A percentile compares a stretch with the other conserved stretches of the same genome.
phyloP scores from a whole-genome alignment of 2,888 invertebrate species.

The Proisotoma minuta region DNA sequence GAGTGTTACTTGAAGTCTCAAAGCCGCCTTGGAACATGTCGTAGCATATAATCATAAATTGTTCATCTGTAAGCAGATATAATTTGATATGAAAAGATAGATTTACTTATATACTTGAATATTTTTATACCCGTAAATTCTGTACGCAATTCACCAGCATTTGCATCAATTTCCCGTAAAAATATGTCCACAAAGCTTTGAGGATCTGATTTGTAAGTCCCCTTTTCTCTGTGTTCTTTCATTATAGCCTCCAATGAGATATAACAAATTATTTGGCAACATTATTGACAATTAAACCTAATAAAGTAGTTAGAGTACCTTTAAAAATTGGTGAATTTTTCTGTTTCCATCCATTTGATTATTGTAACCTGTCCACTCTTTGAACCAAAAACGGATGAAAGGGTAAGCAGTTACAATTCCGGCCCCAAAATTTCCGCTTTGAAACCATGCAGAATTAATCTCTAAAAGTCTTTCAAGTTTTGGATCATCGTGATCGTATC shows the following conservation, averaged over 20 bases:
- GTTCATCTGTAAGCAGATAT: constrained; percentile 31
- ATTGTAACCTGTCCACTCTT: constrained; percentile 61
- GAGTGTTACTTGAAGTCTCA: constrained; percentile 61
- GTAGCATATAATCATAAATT: constrained; percentile 49
- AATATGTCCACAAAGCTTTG: constrained; percentile 41
- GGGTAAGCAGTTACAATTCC: constrained; percentile 50
- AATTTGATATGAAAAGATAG: not conserved
- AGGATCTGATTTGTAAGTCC: constrained; percentile 28
- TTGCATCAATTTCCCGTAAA: constrained; percentile 34
- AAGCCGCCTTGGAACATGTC: constrained; percentile 65
- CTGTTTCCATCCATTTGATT: constrained; percentile 33
- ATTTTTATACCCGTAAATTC: constrained; percentile 35
- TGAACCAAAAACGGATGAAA: constrained; percentile 62
- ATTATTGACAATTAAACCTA: not conserved
- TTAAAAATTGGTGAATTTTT: constrained; percentile 31
- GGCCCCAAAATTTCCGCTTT: constrained; percentile 43
- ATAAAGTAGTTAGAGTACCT: no score
- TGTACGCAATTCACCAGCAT: constrained; percentile 18
- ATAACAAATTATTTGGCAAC: not conserved
- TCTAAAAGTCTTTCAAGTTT: constrained; percentile 35
- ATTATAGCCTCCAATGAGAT: constrained; percentile 31
- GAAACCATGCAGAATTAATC: constrained; percentile 42
- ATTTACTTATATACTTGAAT: not conserved
- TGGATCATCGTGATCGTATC: constrained; percentile 43
- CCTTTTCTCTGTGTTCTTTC: constrained; percentile 29